Conservation (phyloP, 2,888 invertebrate species). For the Agrotis exclamationis region DNA sequence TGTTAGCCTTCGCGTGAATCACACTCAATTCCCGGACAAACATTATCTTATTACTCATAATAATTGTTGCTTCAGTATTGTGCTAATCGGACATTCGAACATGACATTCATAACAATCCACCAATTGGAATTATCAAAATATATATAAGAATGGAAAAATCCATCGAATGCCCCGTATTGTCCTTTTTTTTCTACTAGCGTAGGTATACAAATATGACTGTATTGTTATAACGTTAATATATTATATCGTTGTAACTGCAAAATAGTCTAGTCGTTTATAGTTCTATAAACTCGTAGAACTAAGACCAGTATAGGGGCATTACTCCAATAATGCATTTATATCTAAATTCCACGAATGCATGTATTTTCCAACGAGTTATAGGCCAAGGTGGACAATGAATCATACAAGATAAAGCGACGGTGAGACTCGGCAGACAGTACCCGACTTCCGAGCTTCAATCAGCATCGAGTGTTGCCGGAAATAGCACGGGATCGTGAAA, state of each 20-base stretch:
- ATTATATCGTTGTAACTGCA: conserved; percentile 2
- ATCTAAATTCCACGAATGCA: conserved; percentile 54
- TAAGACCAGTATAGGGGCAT: conserved; percentile 8
- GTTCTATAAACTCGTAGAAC: background rate
- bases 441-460: conserved; percentile 50
- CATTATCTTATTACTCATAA: conserved; percentile 80
- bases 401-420: conserved; percentile 57
- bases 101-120: conserved; percentile 53
- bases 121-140: conserved; percentile 47
- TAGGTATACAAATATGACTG: background rate
- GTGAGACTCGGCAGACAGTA: conserved; percentile 49
- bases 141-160: conserved; percentile 37
- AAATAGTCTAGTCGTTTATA: background rate
- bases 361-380: conserved; percentile 53
- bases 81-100: conserved; percentile 64
- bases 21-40: conserved; percentile 72
- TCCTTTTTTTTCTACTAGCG: background rate
- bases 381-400: conserved; percentile 63
- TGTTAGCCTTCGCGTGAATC: conserved; percentile 75
- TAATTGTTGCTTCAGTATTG: conserved; percentile 69
- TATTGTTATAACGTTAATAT: conserved; percentile 1
- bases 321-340: conserved; percentile 30
- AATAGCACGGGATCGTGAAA: conserved; percentile 67
- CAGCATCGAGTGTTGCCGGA: conserved; percentile 69
- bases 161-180: conserved; percentile 8